Conservation (phyloP, 2,113 vertebrate genomes). For the Rostratula benghalensis region DNA sequence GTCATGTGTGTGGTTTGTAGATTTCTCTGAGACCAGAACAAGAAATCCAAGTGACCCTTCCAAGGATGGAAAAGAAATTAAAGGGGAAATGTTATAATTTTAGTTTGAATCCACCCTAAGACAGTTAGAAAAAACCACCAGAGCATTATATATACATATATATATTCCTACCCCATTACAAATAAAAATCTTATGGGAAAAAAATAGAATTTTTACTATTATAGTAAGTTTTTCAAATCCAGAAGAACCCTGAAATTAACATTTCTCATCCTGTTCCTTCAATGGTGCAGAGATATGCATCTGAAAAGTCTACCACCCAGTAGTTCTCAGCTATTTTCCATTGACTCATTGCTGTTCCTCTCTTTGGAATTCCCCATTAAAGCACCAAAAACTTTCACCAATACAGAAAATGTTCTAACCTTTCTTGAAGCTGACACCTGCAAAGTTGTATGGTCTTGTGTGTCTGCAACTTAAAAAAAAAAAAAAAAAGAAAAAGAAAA, state of each 20-base stretch:
- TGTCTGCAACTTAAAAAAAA: neutral
- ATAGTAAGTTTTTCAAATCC: neutral
- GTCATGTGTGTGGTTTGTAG: neutral
- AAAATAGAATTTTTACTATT: neutral
- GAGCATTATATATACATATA: neutral
- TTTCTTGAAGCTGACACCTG: neutral
- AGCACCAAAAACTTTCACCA: fast-evolving
- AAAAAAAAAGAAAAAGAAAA: neutral
- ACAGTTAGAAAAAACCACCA: neutral
- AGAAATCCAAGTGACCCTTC: neutral
- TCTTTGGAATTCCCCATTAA: neutral
- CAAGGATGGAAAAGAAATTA: neutral
- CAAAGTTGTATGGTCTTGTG: fast-evolving
- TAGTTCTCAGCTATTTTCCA: neutral
- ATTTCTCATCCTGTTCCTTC: neutral
- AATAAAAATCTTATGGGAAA: neutral
- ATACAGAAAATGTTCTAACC: neutral
- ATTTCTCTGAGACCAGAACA: neutral
- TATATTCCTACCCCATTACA: neutral
- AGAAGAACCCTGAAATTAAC: neutral
- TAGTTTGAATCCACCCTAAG: neutral
- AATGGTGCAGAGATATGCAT: neutral
- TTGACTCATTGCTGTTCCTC: neutral
- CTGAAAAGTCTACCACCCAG: neutral
- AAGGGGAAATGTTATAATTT: neutral